Percentiles rank a stretch among this genome's conserved stretches.
These are phyloP conservation scores for Armadillidium nasatum DNA, from an alignment of 1,140 invertebrate genomes.

Conservation along the genomic window DNA sequence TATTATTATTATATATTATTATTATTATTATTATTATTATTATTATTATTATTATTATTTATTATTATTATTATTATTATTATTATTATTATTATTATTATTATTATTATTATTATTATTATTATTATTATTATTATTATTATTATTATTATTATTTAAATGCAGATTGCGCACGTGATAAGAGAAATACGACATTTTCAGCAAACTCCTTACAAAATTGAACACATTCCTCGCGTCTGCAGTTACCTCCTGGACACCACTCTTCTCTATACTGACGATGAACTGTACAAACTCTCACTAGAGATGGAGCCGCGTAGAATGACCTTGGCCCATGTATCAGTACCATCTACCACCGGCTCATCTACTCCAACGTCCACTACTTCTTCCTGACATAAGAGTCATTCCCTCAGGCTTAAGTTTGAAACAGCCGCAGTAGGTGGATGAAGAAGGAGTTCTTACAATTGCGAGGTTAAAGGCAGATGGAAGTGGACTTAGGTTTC, in stretches of 20 bases:
- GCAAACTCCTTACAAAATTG: conserved; percentile 87
- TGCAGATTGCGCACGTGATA: conserved; percentile 86
- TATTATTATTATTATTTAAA: too few species aligned
- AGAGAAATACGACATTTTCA: conserved; percentile 87
- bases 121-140: too few species aligned
- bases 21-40: conserved; percentile 1
- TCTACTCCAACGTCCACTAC: neutral
- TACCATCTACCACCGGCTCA: conserved; percentile 24
- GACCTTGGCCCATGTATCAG: conserved; percentile 36
- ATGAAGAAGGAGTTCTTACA: conserved; percentile 4
- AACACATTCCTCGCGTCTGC: conserved; percentile 71
- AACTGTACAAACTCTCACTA: conserved; percentile 74
- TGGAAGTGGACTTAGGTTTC: neutral
- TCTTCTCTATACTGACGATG: conserved; percentile 71
- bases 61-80: conserved; percentile 14
- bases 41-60: conserved; percentile 13
- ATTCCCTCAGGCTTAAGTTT: neutral
- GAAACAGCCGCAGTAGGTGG: neutral
- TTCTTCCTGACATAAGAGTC: neutral
- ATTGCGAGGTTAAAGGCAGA: neutral
- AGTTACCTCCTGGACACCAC: conserved; percentile 75
- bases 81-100: conserved; percentile 13
- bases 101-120: neutral
- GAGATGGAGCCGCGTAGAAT: conserved; percentile 75
- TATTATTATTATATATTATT: neutral